Base-by-base conservation (phyloP, 1,140 invertebrate species). In the Cherax destructor region DNA sequence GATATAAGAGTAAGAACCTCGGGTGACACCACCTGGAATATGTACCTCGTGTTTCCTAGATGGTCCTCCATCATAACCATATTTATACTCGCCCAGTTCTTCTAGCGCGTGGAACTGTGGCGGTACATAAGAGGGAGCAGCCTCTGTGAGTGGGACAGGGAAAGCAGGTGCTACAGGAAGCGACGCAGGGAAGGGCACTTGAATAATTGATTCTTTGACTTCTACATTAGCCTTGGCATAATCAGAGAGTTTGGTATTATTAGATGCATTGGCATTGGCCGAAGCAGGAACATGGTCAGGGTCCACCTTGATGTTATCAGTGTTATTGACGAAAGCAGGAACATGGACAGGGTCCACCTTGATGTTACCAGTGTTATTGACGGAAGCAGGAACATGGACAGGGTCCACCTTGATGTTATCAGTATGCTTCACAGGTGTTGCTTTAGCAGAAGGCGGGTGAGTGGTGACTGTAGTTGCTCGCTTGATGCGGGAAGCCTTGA, bases 1-100 rank as follows among this genome's bases (percentile, higher is more conserved):
- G 41, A 97, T 95, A 93, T 97, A 97, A 59, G 72, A 88, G 94
- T 97, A 97, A 72, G 95, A 96, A 69, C 96, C 96, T 52, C 95
- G 95, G 11, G 96, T 96, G 52, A 96, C 95, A 7, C 96, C 96
- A 93, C 97, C 96, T 80, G 95, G 94, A 10, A 95, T 95, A 89
- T 95, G 95, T 4, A 95, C 94, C 94, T 97, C 96, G 56, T 95
- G 95, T 94, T 97, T 97, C 83, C 96, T 94, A 92, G 96, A 96
- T 65, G 95, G 95, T 84, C 96, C 96, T 83, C 96, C 96, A 7
- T 95, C 94, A 93, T 93, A 93, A 59, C 93, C 93, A 69, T 92
- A 93, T 6, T 81, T 9, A 76, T 92, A 93, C n/a, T 92, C 79
- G 4, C 93, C 93, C 24, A 93, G 80, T 61, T 93, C 93, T 61